phyloP scores from a whole-genome alignment of 2,888 invertebrate species.

The Allolobophora icterica region DNA sequence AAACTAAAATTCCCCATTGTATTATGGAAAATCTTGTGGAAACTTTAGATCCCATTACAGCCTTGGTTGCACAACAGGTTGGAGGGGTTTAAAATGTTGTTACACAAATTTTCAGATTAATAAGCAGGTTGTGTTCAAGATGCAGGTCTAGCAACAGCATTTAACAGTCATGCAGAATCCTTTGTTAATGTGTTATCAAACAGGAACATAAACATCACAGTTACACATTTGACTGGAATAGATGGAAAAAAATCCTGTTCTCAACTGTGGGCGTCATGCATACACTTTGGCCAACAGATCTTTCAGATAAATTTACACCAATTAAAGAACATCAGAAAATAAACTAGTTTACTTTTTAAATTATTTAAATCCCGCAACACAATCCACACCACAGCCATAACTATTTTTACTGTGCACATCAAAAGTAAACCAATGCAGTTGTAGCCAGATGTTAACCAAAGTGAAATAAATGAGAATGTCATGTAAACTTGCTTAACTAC shows the following conservation, averaged over 20 bases:
- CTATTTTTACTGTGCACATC: background rate
- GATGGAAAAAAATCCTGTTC: background rate
- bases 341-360: background rate
- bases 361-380: background rate
- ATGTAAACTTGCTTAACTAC: background rate
- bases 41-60: background rate
- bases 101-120: background rate
- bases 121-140: background rate
- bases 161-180: too few species aligned
- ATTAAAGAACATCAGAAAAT: background rate
- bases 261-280: background rate
- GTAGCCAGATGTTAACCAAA: background rate
- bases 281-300: background rate
- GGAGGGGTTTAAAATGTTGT: background rate
- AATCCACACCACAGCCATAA: background rate
- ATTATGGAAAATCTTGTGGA: too few species aligned
- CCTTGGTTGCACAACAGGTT: background rate
- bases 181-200: conserved; percentile 1
- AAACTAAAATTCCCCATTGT: too few species aligned
- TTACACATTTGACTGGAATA: background rate
- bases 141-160: background rate
- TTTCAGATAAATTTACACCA: background rate
- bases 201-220: background rate
- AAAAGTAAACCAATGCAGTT: conserved; percentile 10
- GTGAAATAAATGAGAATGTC: background rate